A percentile compares a stretch with the other conserved stretches of the same genome.
Evolutionary conservation across 2,113 vertebrate genomes (phyloP).

Genomic region (Upupa epops): DNA sequence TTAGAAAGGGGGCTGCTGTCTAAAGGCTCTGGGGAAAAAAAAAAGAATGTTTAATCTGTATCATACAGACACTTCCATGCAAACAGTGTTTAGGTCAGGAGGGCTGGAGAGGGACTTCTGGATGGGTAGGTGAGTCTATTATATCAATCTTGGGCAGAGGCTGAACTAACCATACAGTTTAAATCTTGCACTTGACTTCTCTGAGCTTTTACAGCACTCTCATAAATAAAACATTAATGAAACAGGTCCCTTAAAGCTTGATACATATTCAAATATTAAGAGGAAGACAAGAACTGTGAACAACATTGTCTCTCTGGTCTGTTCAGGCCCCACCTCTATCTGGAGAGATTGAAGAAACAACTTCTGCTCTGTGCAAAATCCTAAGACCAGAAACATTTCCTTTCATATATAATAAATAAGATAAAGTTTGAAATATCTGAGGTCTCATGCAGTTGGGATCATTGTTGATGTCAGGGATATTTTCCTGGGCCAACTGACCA

Average conservation of each 20-base stretch:
- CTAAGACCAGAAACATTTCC: background rate
- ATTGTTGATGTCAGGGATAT: background rate
- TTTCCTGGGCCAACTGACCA: background rate
- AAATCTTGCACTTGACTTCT: background rate
- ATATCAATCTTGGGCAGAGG: background rate
- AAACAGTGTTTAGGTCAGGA: background rate
- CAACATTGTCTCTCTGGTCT: background rate
- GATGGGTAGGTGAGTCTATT: rapidly evolving
- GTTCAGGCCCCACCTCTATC: background rate
- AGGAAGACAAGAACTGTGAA: background rate
- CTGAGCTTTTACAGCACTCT: background rate
- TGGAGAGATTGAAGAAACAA: background rate
- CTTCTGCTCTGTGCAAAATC: background rate
- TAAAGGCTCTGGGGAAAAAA: background rate
- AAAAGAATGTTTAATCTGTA: background rate
- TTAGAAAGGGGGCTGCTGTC: background rate
- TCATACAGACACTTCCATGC: background rate
- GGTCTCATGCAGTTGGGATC: background rate
- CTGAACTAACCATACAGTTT: background rate
- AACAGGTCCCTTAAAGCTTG: background rate
- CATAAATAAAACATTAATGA: slow-evolving; percentile 42
- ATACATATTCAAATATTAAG: background rate
- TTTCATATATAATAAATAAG: slow-evolving; percentile 20
- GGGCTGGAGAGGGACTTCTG: background rate
- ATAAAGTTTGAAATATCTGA: background rate